A percentile compares a stretch with the other conserved stretches of the same genome.
Conservation (phyloP, 1,140 invertebrate species). For the Drosophila trapezifrons region DNA sequence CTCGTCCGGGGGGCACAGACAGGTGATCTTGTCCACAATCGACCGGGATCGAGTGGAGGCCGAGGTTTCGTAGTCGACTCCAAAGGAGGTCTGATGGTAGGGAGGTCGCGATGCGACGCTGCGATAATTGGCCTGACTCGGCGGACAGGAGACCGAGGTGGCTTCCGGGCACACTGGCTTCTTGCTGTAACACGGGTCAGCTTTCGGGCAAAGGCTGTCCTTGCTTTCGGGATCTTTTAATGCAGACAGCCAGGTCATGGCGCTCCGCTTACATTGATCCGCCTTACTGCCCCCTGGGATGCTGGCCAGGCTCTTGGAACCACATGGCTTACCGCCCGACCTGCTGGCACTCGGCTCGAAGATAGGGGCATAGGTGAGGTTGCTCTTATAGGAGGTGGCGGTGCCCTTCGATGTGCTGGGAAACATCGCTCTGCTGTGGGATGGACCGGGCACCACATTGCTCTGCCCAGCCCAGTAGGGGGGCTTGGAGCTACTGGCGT, state of each 20-base stretch:
- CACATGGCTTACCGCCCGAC: background rate
- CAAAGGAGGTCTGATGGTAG: conserved; percentile 29
- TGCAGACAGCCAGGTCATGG: conserved; percentile 1
- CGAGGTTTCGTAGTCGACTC: conserved; percentile 40
- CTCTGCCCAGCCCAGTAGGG: conserved; percentile 26
- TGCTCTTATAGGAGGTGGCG: background rate
- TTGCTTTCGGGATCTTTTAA: background rate
- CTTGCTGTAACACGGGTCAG: too few species aligned
- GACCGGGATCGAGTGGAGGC: conserved; percentile 51
- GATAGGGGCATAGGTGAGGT: background rate
- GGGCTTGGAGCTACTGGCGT: background rate
- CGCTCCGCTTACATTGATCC: background rate
- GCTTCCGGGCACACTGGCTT: background rate
- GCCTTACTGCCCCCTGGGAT: background rate
- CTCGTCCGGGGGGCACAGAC: conserved; percentile 38
- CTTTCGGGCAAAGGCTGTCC: too few species aligned
- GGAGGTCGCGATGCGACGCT: background rate
- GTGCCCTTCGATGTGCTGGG: background rate
- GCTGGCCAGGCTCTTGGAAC: conserved; percentile 6
- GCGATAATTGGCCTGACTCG: background rate
- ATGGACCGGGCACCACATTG: background rate
- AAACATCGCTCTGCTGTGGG: background rate
- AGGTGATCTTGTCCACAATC: conserved; percentile 56
- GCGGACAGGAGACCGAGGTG: conserved; percentile 1
- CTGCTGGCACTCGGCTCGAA: background rate